Conservation (phyloP, 2,797 vertebrate species). For the Coccyzus lansbergi region DNA sequence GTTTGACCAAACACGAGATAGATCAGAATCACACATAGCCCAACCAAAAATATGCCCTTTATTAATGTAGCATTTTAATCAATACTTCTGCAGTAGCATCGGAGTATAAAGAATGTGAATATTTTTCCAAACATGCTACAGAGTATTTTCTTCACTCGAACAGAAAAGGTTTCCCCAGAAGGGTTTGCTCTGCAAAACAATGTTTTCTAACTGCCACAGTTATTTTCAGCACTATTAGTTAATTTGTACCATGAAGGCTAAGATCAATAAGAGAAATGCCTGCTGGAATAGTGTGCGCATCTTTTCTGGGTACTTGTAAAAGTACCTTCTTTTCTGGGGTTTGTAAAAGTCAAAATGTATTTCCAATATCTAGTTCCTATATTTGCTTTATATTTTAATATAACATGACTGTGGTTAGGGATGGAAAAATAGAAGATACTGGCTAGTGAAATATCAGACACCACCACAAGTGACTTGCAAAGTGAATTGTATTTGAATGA, state of each 20-base stretch:
- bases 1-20: neutral
- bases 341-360: neutral
- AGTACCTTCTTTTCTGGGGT: too few species aligned
- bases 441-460: neutral
- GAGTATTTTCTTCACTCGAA: neutral
- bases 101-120: neutral
- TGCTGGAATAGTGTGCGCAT: neutral
- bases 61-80: neutral
- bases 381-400: neutral
- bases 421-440: neutral
- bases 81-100: neutral
- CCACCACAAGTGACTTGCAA: neutral
- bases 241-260: neutral
- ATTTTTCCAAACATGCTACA: neutral
- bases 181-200: neutral
- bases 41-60: neutral
- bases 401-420: rapidly evolving
- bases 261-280: neutral
- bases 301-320: neutral
- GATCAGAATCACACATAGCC: neutral
- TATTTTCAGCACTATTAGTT: neutral
- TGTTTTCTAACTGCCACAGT: neutral
- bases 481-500: neutral
- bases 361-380: neutral
- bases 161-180: neutral